These are phyloP conservation scores for Upupa epops DNA, from an alignment of 2,113 vertebrate genomes.

Conservation along the genomic window DNA sequence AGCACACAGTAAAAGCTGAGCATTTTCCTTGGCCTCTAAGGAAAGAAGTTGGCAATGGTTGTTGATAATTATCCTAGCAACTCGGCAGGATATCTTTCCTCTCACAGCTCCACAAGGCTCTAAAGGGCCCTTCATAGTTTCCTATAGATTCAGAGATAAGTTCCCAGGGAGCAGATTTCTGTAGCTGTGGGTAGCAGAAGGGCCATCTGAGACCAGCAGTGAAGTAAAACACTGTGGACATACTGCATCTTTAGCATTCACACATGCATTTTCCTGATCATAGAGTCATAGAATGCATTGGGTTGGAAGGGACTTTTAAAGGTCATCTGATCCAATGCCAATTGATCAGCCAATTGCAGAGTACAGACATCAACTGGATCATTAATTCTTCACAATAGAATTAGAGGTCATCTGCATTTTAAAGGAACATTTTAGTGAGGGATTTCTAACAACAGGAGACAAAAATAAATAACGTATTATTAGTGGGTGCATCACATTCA, in stretches of 20 bases:
- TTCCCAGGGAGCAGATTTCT: neutral
- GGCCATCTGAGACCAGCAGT: neutral
- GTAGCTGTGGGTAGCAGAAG: neutral
- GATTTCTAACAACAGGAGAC: neutral
- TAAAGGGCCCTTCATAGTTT: slow-evolving; percentile 39
- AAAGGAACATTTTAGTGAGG: neutral
- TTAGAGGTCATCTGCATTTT: slow-evolving; percentile 31
- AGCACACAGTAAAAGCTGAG: neutral
- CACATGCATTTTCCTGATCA: neutral
- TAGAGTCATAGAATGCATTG: too few species aligned
- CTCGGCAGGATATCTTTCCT: slow-evolving; percentile 30
- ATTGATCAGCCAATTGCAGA: neutral
- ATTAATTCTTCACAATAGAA: slow-evolving; percentile 9
- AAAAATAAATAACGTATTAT: neutral
- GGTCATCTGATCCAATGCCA: too few species aligned
- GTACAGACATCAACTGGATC: slow-evolving; percentile 16
- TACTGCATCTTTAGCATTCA: neutral
- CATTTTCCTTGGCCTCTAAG: neutral
- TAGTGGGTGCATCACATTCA: neutral
- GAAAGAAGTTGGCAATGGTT: neutral
- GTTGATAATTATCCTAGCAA: slow-evolving; percentile 34
- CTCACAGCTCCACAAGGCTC: neutral
- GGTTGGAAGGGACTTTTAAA: too few species aligned
- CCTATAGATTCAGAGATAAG: neutral
- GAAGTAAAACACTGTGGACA: neutral